Base-by-base conservation (phyloP, 2,888 invertebrate species). In the Microchrysa polita region DNA sequence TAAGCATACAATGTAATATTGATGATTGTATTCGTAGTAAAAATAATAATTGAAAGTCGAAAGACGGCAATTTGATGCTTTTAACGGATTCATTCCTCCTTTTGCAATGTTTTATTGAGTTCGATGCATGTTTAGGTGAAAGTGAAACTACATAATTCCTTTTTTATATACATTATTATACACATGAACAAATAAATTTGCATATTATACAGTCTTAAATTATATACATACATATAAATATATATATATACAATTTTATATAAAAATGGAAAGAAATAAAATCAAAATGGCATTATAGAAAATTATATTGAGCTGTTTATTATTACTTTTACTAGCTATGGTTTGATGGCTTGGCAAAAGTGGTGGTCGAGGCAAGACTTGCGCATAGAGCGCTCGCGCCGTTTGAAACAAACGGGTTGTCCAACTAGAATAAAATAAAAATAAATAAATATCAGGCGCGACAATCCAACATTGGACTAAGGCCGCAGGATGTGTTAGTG, bases 201-300 rank as follows among this genome's bases (percentile, higher is more conserved):
- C 40, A 40, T 61, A 61, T 40, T 14, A 61, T 40, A 48, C 40
- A 61, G 23, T 61, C n/a, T 61, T 61, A 61, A 61, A 5, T 61
- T 34, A 61, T 61, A 61, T 55, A 61, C 16, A 40, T 16, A 61
- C 12, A 61, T 16, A 61, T 2, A 40, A 61, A 40, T 61, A 40
- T 61, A 61, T 61, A 61, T 61, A 61, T 10, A 61, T 40, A 23
- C 34, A 61, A 61, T n/a, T n/a, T n/a, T n/a, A n/a, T n/a, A n/a
- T n/a, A n/a, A n/a, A n/a, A n/a, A n/a, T 12, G 48, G 40, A 61
- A 5, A 27, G 14, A 16, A 61, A 40, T 59, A 59, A 59, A 59
- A 23, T 59, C 12, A 59, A 20, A 59, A 59, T 5, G 27, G 27
- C 27, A 34, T n/a, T n/a, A n/a, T 34, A 34, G 27, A 34, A 34